Conservation (phyloP, 2,797 vertebrate genomes). For the Myoxocephalus aenaeus region DNA sequence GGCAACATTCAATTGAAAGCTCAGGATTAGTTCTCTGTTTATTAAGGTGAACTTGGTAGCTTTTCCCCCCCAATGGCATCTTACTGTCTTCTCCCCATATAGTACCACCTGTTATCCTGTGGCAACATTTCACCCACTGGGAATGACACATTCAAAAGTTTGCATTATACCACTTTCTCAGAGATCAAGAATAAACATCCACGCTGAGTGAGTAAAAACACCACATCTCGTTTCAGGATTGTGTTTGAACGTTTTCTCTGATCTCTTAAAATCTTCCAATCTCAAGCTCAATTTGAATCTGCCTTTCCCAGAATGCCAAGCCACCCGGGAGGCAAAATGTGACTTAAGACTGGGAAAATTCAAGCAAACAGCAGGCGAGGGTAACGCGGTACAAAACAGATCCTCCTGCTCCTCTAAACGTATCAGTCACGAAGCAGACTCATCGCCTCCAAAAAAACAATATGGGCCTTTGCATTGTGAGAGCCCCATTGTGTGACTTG, state of each 20-base stretch:
- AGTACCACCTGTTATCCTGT: background rate
- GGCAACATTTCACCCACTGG: background rate
- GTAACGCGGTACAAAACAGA: constrained; percentile 29
- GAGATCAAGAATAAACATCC: background rate
- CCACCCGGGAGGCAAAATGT: constrained; percentile 37
- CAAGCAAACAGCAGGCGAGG: constrained; percentile 53
- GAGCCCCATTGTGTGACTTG: constrained; percentile 52
- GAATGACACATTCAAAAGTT: constrained; percentile 11
- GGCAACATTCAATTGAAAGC: background rate
- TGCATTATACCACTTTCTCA: background rate
- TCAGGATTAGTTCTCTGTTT: background rate
- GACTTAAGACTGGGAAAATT: constrained; percentile 37
- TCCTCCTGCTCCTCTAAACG: constrained; percentile 45
- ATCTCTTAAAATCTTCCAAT: constrained; percentile 29
- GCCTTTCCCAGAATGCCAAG: constrained; percentile 26
- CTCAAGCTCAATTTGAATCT: constrained; percentile 22
- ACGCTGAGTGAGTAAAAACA: background rate
- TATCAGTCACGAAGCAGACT: constrained; percentile 63
- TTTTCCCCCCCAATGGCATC: background rate
- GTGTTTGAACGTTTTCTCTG: constrained; percentile 1
- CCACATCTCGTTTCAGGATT: background rate
- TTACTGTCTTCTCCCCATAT: background rate
- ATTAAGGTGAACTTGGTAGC: background rate
- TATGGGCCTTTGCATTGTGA: constrained; percentile 58
- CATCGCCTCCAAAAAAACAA: constrained; percentile 70